Percentiles rank a stretch among this genome's conserved stretches.
phyloP scores from a whole-genome alignment of 2,113 vertebrate species.

The Tapirus terrestris region DNA sequence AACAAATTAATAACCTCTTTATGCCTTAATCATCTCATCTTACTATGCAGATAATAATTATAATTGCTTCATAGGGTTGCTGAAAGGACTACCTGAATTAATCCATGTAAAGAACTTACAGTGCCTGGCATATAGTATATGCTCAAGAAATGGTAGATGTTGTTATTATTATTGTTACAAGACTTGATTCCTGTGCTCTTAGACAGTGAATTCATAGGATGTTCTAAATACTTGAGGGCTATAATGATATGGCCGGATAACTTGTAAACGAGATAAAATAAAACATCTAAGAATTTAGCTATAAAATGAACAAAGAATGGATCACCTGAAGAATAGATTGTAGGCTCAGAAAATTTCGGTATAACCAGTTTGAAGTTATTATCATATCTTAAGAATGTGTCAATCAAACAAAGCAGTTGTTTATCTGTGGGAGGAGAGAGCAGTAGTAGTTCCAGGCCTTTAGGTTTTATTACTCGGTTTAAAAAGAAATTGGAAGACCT shows the following conservation, averaged over 20 bases:
- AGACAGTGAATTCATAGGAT: not conserved
- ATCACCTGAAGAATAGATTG: not conserved
- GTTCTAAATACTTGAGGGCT: not conserved
- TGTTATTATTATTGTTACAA: not conserved
- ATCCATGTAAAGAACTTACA: not conserved
- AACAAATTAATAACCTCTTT: not conserved
- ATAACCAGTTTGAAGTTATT: not conserved
- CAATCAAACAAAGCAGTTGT: not conserved
- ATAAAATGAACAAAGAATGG: not conserved
- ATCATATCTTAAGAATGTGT: not conserved
- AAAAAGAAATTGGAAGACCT: not conserved
- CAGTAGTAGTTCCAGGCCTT: not conserved
- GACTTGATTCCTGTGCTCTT: not conserved
- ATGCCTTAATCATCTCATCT: not conserved
- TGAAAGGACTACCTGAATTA: not conserved
- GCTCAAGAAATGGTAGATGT: not conserved
- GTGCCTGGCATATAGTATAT: not conserved
- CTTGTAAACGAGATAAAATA: constrained; percentile 25
- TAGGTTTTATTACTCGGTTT: not conserved
- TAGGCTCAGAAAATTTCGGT: not conserved
- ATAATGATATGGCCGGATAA: not conserved
- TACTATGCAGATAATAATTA: constrained; percentile 39
- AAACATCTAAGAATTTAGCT: constrained; percentile 20
- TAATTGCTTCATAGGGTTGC: not conserved
- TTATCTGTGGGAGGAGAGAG: not conserved